Conservation (phyloP, 2,113 vertebrate genomes). For the Thryonomys swinderianus region DNA sequence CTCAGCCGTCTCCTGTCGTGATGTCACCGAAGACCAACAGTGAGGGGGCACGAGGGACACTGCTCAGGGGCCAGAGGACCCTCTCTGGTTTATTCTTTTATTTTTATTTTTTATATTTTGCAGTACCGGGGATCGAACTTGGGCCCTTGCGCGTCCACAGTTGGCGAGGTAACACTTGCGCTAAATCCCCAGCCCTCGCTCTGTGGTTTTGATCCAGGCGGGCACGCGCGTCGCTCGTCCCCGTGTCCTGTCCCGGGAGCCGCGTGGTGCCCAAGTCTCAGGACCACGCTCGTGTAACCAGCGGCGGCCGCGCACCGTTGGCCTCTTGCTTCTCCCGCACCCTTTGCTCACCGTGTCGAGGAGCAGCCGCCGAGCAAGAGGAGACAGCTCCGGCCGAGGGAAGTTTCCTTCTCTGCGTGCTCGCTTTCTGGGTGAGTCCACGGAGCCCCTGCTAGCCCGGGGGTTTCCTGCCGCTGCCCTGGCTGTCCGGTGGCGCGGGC, state of each 20-base stretch:
- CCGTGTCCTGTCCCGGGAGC: neutral
- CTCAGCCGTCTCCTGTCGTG: neutral
- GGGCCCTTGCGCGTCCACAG: too few species aligned
- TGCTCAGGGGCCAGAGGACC: neutral
- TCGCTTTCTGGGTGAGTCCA: neutral
- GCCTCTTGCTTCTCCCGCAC: neutral
- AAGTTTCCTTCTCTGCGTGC: neutral
- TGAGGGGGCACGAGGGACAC: neutral
- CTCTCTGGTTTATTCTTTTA: neutral
- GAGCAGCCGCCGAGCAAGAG: neutral
- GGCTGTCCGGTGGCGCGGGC: rapidly evolving
- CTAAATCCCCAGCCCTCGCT: too few species aligned
- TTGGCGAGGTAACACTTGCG: too few species aligned
- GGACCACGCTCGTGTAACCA: neutral
- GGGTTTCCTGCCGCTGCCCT: neutral
- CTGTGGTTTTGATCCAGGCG: neutral
- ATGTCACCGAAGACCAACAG: neutral
- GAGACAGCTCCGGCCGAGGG: neutral
- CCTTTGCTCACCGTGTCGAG: neutral
- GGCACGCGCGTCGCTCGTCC: neutral
- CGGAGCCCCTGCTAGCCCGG: neutral
- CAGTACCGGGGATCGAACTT: too few species aligned
- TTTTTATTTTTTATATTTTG: too few species aligned
- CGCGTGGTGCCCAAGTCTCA: neutral
- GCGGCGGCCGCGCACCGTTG: neutral